These are phyloP conservation scores for Acridotheres tristis DNA, from an alignment of 2,797 vertebrate species.

Conservation along the genomic window DNA sequence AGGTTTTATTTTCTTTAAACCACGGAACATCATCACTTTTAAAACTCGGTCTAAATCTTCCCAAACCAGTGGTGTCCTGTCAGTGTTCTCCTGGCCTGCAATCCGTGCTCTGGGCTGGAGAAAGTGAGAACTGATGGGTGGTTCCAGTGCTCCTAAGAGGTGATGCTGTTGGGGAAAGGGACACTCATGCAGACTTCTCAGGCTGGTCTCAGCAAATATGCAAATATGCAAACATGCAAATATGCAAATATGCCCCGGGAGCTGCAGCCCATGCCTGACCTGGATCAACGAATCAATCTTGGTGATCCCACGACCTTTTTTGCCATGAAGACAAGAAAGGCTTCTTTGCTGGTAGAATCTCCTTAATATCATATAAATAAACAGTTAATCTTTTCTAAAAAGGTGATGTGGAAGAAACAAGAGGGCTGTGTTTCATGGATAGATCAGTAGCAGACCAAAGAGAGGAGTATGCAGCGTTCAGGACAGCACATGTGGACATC, in stretches of 20 bases:
- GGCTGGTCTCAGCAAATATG: neutral
- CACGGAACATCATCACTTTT: neutral
- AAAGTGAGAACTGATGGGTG: neutral
- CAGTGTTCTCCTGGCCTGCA: neutral
- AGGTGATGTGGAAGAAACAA: neutral
- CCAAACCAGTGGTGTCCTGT: neutral
- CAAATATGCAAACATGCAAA: neutral
- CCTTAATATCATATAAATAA: neutral
- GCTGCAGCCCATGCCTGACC: neutral
- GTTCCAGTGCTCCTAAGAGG: neutral
- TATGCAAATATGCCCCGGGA: neutral
- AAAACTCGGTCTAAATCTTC: neutral
- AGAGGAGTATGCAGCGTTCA: accelerated
- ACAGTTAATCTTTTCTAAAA: neutral
- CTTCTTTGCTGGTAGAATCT: neutral
- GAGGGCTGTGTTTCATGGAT: neutral
- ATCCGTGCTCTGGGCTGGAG: neutral
- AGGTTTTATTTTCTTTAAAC: neutral
- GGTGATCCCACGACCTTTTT: neutral
- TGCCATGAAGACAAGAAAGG: neutral
- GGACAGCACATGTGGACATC: neutral
- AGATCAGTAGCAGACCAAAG: neutral
- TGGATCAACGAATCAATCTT: neutral
- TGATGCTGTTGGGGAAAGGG: neutral
- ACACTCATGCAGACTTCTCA: neutral